phyloP scores from a whole-genome alignment of 2,113 vertebrate genomes.

The Sceloporus undulatus region DNA sequence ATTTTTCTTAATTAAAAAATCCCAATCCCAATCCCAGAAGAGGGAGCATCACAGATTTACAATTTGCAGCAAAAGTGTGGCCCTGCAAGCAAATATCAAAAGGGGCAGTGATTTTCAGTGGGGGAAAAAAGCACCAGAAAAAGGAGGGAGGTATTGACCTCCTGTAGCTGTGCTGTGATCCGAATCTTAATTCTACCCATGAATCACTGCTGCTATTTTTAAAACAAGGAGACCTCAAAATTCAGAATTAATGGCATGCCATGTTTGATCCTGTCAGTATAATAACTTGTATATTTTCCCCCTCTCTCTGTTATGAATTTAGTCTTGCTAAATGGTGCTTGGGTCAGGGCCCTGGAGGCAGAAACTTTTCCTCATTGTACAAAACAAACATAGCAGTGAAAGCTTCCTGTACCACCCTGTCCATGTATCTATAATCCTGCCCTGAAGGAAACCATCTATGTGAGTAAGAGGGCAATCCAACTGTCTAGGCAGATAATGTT shows the following conservation, averaged over 20 bases:
- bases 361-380: slow-evolving; percentile 26
- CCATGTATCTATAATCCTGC: slow-evolving; percentile 21
- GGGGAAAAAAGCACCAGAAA: neutral
- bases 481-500: neutral
- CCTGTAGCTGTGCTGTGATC: neutral
- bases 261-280: neutral
- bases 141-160: neutral
- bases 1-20: neutral
- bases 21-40: neutral
- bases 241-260: neutral
- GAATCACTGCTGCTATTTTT: neutral
- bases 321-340: slow-evolving; percentile 24
- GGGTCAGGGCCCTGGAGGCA: slow-evolving; percentile 19
- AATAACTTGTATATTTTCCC: neutral
- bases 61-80: neutral
- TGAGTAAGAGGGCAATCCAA: slow-evolving; percentile 8
- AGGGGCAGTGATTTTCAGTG: neutral
- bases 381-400: neutral
- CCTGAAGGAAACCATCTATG: slow-evolving; percentile 15
- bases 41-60: neutral
- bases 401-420: neutral
- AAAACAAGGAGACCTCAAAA: too few relatives aligned
- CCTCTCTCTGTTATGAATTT: neutral
- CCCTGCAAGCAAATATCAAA: neutral
- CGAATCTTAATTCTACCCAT: neutral